phyloP scores from a whole-genome alignment of 2,113 vertebrate genomes.

The Pollimyrus isidori region DNA sequence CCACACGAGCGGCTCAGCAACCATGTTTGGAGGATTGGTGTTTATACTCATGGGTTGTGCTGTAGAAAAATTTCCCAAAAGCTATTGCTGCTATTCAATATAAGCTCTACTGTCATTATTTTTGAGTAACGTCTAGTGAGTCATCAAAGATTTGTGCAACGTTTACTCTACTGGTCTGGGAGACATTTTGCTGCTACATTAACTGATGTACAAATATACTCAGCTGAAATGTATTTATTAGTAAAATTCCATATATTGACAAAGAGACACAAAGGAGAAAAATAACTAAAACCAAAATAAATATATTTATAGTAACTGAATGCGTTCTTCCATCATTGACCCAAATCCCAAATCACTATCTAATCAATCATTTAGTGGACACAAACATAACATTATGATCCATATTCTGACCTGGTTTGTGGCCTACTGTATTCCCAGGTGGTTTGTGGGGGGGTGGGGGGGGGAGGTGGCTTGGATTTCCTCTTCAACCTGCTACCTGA shows the following conservation, averaged over 20 bases:
- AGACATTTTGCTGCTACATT: conserved; percentile 40
- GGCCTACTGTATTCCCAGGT: background rate
- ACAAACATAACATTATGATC: background rate
- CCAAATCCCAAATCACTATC: background rate
- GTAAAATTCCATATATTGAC: conserved; percentile 37
- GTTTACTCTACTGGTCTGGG: conserved; percentile 38
- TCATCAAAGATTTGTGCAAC: conserved; percentile 47
- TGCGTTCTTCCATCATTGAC: background rate
- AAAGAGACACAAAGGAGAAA: background rate
- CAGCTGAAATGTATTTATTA: conserved; percentile 39
- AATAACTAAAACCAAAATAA: background rate
- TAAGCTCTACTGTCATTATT: background rate
- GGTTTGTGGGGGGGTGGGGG: background rate
- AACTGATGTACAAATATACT: conserved; percentile 44
- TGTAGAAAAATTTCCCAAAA: background rate
- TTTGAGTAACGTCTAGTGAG: conserved; percentile 34
- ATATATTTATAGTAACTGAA: background rate
- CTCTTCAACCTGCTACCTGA: background rate
- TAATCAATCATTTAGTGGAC: background rate
- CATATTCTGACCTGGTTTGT: background rate
- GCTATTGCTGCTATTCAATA: background rate
- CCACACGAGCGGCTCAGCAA: background rate
- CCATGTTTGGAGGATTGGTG: too few species aligned
- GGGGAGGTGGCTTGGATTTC: background rate
- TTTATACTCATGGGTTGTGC: background rate